These are phyloP conservation scores for Gadopsis bispinosus DNA, from an alignment of 2,797 vertebrate genomes.

Conservation along the genomic window DNA sequence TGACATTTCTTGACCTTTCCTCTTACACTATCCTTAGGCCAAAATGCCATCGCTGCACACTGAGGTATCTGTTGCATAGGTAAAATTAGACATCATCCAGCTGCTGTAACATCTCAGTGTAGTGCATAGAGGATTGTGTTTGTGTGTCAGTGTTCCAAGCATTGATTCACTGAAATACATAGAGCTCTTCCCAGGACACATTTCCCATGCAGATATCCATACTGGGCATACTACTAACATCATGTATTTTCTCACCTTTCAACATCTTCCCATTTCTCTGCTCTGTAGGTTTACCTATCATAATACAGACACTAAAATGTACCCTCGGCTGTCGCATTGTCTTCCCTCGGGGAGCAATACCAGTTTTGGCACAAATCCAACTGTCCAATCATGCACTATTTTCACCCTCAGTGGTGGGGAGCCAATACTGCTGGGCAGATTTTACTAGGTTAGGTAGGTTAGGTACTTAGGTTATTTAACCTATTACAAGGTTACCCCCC, in stretches of 20 bases:
- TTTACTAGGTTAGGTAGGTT: not conserved
- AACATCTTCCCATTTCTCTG: not conserved
- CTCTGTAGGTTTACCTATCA: not conserved
- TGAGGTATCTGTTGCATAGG: not conserved
- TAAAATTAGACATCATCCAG: not conserved
- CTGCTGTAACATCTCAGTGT: slow-evolving; percentile 2
- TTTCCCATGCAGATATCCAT: not conserved
- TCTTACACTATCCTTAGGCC: not conserved
- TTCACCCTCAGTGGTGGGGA: no score
- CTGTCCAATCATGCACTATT: not conserved
- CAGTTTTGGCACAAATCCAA: not conserved
- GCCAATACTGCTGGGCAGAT: not conserved
- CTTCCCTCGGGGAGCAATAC: not conserved
- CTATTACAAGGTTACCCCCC: no score
- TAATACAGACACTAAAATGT: not conserved
- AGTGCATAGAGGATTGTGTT: not conserved
- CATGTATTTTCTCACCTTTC: not conserved
- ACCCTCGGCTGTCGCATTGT: no score
- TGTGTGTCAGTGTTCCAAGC: not conserved
- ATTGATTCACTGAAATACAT: not conserved
- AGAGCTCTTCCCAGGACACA: no score
- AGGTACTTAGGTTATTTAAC: no score
- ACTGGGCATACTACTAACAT: not conserved
- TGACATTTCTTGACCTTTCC: slow-evolving; percentile 6
- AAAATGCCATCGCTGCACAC: not conserved